Base-by-base conservation (phyloP, 2,113 vertebrate species). In the Ptilorrhoa leucosticta region DNA sequence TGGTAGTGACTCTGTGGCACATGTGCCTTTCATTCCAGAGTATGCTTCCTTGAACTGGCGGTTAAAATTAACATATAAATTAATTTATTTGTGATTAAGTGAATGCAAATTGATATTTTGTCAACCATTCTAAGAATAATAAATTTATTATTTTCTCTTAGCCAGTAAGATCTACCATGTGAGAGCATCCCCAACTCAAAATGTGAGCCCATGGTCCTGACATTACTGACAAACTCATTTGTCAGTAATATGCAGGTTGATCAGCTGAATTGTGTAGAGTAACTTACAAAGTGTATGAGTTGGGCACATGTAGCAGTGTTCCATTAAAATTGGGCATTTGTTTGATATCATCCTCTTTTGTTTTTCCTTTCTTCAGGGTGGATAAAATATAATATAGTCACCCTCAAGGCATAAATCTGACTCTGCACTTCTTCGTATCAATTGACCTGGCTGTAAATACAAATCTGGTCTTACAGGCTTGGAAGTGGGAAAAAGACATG, bases 51-150 rank as follows among this genome's bases (percentile, higher is more conserved):
- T 81, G 54, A 93, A 90, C 24, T 33, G 30, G 28, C 26, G 6
- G 26, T 76, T 88, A 17, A 90, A 84, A 94, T 92, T 70, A 84
- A 83, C 42, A 83, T 78, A 75, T 28, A 68, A 57, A 93, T 96
- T 82, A 71, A 78, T 94, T 93, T 87, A 42, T n/a, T 45, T 85
- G 37, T 79, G 12, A 23, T 57, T 84, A 93, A 90, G 22, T 47
- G 40, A 92, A 70, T 64, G 22, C 12, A 94, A 89, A 91, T 60
- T 79, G 45, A 47, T 85, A 94, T 72, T 88, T 95, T 92, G 82
- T 82, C 76, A 94, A 48, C 6, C 8, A 47, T 65, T 79, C 35
- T n/a, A 53, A 75, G 56, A 94, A 83, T 23, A 87, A 73, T 44
- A 72, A 39, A 89, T 65, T 30, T 80, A 68, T 60, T 23, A 15